Evolutionary conservation across 2,888 invertebrate genomes (phyloP).

Genomic region (Melipona bicolor): DNA sequence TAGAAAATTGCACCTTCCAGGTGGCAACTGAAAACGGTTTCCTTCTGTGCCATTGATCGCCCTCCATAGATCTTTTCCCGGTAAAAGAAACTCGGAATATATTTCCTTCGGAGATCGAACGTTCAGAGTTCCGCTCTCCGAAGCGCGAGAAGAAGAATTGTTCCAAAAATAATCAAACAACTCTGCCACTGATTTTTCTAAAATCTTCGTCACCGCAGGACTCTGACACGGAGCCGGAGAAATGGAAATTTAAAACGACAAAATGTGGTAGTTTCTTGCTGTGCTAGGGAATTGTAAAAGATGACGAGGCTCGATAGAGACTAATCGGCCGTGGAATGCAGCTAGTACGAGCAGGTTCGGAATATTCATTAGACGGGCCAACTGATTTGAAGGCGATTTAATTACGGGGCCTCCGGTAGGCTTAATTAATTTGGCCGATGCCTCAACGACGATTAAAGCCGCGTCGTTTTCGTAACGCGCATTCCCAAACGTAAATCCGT

Average conservation of each 20-base stretch:
- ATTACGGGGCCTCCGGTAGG: conserved; percentile 73
- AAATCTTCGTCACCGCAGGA: not conserved
- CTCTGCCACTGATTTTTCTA: not conserved
- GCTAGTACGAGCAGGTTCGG: conserved; percentile 65
- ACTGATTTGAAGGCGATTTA: conserved; percentile 79
- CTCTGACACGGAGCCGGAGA: not conserved
- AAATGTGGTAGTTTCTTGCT: not conserved
- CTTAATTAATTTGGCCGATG: conserved; percentile 81
- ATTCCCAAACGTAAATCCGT: conserved; percentile 3
- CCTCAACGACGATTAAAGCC: conserved; percentile 77
- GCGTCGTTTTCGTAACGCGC: conserved; percentile 35
- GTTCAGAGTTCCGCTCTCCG: too few species aligned
- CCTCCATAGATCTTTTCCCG: not conserved
- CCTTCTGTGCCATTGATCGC: conserved; percentile 9
- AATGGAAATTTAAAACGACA: conserved; percentile 35
- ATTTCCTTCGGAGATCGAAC: not conserved
- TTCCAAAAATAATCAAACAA: not conserved
- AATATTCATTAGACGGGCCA: conserved; percentile 79
- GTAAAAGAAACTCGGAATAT: not conserved
- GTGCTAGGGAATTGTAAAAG: conserved; percentile 49
- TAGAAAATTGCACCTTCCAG: conserved; percentile 49
- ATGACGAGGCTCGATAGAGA: conserved; percentile 63
- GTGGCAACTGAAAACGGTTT: conserved; percentile 49
- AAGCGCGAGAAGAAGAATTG: too few species aligned
- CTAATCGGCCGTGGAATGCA: conserved; percentile 70